phyloP scores from a whole-genome alignment of 2,113 vertebrate species.

The Butastur rufipennis region DNA sequence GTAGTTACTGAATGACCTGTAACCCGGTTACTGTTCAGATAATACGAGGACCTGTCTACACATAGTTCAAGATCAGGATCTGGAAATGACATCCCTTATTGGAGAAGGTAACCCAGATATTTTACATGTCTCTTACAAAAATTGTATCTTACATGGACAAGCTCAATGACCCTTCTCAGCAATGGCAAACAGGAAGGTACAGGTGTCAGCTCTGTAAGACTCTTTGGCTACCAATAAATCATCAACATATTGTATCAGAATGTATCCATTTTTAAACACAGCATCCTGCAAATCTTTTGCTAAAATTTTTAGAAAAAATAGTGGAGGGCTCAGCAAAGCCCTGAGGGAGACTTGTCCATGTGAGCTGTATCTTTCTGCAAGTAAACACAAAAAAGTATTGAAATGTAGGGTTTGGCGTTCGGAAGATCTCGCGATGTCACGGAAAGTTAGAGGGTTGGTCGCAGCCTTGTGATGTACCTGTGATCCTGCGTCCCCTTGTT shows the following conservation, averaged over 20 bases:
- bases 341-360: neutral
- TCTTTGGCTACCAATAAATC: neutral
- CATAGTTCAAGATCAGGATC: too few relatives aligned
- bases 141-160: neutral
- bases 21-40: too few relatives aligned
- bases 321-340: neutral
- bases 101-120: neutral
- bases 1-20: too few relatives aligned
- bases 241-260: neutral
- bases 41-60: too few relatives aligned
- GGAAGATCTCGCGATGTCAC: too few relatives aligned
- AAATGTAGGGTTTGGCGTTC: neutral
- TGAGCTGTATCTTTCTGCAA: neutral
- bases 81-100: too few relatives aligned
- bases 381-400: neutral
- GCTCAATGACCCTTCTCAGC: neutral
- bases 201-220: neutral
- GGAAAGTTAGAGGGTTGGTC: too few relatives aligned
- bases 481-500: too few relatives aligned
- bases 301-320: neutral
- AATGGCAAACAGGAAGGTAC: neutral
- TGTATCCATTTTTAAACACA: neutral
- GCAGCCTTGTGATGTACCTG: too few relatives aligned
- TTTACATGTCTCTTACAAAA: neutral
- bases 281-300: neutral